Conservation (phyloP, 2,113 vertebrate genomes). For the Panthera tigris region DNA sequence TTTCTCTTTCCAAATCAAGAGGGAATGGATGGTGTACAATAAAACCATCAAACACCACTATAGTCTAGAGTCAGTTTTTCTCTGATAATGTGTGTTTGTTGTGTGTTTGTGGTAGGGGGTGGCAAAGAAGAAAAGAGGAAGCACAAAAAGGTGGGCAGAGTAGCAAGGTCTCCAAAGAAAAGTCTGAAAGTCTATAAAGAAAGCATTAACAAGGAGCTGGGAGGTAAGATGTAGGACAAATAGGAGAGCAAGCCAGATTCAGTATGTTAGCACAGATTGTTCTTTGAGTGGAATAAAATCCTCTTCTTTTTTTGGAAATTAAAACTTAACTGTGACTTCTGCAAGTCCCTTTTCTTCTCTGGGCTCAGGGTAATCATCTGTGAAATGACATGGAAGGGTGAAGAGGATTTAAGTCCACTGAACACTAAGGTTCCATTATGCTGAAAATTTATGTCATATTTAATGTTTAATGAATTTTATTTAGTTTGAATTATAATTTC, state of each 20-base stretch:
- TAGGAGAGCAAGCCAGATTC: not conserved
- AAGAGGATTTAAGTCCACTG: constrained; percentile 4
- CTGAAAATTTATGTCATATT: not conserved
- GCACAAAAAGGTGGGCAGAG: not conserved
- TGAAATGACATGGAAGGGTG: not conserved
- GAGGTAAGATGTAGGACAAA: not conserved
- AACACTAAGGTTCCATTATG: not conserved
- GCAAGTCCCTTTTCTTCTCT: not conserved
- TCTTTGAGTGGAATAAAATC: not conserved
- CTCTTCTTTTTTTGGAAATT: not conserved
- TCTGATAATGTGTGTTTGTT: not conserved
- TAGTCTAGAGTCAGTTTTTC: not conserved
- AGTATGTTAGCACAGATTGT: not conserved
- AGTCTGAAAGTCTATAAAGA: not conserved
- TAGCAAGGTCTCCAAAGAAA: not conserved
- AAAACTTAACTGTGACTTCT: not conserved
- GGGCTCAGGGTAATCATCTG: not conserved
- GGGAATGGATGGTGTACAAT: not conserved
- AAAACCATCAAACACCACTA: not conserved
- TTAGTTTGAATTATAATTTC: constrained; percentile 9
- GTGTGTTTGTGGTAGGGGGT: not conserved
- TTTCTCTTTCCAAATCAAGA: not conserved
- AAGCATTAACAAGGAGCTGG: not conserved
- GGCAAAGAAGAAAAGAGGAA: not conserved
- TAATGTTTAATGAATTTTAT: not conserved